Percentiles rank a stretch among this genome's conserved stretches.
Conservation (phyloP, 2,113 vertebrate species). For the Ictalurus punctatus region DNA sequence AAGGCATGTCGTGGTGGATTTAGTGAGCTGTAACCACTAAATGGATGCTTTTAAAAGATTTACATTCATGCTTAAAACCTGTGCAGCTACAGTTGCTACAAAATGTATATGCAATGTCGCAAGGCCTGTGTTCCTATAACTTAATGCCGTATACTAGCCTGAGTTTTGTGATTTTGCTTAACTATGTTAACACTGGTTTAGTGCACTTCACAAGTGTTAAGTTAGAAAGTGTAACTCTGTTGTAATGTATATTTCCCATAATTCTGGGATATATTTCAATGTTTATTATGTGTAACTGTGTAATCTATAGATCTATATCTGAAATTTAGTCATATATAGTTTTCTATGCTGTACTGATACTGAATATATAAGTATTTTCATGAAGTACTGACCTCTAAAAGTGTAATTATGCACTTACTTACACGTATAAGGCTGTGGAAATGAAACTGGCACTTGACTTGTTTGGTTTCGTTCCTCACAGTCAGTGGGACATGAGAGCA, state of each 20-base stretch:
- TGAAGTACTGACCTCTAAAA: conserved; percentile 18
- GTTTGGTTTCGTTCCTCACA: neutral
- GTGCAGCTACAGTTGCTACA: conserved; percentile 24
- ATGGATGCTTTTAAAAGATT: neutral
- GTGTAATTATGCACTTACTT: neutral
- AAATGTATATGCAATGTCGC: conserved; percentile 44
- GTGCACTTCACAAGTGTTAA: conserved; percentile 69
- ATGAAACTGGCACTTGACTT: neutral
- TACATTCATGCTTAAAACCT: conserved; percentile 21
- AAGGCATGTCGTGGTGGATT: neutral
- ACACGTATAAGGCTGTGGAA: neutral
- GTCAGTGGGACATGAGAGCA: neutral
- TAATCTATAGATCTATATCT: conserved; percentile 50
- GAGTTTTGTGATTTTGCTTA: conserved; percentile 51
- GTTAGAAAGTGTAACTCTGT: conserved; percentile 52
- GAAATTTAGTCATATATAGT: conserved; percentile 34
- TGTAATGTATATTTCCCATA: conserved; percentile 41
- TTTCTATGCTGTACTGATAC: conserved; percentile 37
- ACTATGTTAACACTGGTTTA: conserved; percentile 58
- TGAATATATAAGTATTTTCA: conserved; percentile 34
- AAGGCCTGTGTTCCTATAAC: conserved; percentile 30
- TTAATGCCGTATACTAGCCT: conserved; percentile 35
- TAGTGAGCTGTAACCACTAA: neutral
- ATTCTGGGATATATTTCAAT: conserved; percentile 55
- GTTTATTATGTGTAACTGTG: conserved; percentile 40